Conservation (phyloP, 1,140 invertebrate species). For the Vanessa tameamea region DNA sequence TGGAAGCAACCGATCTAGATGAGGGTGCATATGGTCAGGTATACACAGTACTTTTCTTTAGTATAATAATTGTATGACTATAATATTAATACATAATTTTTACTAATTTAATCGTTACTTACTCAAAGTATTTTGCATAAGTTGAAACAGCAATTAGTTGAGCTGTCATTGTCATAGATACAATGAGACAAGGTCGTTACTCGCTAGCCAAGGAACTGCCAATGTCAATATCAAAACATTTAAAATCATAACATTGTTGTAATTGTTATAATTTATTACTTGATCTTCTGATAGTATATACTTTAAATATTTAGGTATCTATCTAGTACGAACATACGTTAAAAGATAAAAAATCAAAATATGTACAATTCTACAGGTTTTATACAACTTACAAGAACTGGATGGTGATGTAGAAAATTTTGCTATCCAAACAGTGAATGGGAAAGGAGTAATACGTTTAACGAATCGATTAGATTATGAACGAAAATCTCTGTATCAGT, state of each 20-base stretch:
- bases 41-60: slow-evolving; percentile 30
- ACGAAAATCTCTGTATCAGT: slow-evolving; percentile 92
- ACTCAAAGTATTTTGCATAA: background rate
- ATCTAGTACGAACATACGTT: background rate
- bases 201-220: background rate
- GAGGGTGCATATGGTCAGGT: slow-evolving; percentile 96
- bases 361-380: slow-evolving; percentile 69
- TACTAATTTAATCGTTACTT: too few relatives aligned
- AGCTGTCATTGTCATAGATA: background rate
- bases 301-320: too few relatives aligned
- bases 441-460: slow-evolving; percentile 92
- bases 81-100: background rate
- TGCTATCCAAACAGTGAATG: slow-evolving; percentile 90
- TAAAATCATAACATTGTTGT: too few relatives aligned
- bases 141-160: background rate
- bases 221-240: background rate
- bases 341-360: background rate
- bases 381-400: slow-evolving; percentile 88
- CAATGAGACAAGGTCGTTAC: background rate
- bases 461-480: slow-evolving; percentile 92
- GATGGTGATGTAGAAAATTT: slow-evolving; percentile 91
- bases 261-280: too few relatives aligned
- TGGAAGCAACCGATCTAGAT: slow-evolving; percentile 94
- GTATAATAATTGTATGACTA: background rate
- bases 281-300: too few relatives aligned